Conservation (phyloP, 2,888 invertebrate genomes). For the Pantelozetes paolii region DNA sequence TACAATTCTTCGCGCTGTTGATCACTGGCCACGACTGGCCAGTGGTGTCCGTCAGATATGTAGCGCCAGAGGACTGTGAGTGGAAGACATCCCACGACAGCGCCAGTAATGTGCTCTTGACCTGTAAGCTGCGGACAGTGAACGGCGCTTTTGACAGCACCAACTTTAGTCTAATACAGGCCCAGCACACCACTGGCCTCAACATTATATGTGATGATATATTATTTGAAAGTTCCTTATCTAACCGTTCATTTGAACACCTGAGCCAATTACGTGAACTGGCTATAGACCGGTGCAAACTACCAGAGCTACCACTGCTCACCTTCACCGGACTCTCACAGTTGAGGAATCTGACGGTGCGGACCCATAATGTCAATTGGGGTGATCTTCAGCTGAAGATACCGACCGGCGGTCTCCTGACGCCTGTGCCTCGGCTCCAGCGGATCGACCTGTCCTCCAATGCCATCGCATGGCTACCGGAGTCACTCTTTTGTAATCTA, state of each 20-base stretch:
- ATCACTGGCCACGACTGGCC: neutral
- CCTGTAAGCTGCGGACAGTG: conserved; percentile 47
- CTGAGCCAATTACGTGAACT: conserved; percentile 70
- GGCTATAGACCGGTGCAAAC: conserved; percentile 71
- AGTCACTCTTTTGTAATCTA: conserved; percentile 46
- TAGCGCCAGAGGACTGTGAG: conserved; percentile 40
- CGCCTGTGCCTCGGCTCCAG: conserved; percentile 43
- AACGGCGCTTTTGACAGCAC: conserved; percentile 77
- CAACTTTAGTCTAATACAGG: conserved; percentile 79
- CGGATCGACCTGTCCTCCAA: conserved; percentile 47
- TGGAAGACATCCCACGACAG: conserved; percentile 25
- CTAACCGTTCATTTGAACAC: conserved; percentile 48
- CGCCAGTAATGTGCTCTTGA: conserved; percentile 42
- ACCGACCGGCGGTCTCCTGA: conserved; percentile 44
- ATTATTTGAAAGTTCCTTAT: conserved; percentile 47
- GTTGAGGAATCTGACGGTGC: conserved; percentile 46
- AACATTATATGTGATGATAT: conserved; percentile 63
- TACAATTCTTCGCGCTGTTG: neutral
- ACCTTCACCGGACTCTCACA: conserved; percentile 50
- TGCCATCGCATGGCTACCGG: conserved; percentile 45
- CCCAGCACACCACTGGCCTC: conserved; percentile 75
- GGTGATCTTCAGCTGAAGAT: conserved; percentile 46
- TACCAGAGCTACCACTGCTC: conserved; percentile 68
- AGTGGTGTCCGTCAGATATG: conserved; percentile 39
- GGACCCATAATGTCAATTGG: conserved; percentile 48